A percentile compares a stretch with the other conserved stretches of the same genome.
Conservation (phyloP, 2,797 vertebrate genomes). For the Labroides dimidiatus region DNA sequence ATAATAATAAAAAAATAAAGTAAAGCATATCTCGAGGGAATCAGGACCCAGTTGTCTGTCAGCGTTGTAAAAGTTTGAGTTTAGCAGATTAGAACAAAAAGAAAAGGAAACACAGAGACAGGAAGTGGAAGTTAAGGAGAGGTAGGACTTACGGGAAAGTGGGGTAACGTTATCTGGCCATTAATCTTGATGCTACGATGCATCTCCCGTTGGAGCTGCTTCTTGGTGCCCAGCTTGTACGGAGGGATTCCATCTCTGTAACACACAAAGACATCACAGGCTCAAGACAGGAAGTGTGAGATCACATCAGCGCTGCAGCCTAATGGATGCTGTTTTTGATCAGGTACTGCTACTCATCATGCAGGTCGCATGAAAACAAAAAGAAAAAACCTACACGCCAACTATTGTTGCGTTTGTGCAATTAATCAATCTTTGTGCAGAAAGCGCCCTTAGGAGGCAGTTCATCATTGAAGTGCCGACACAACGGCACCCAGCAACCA, state of each 20-base stretch:
- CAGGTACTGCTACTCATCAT: not conserved
- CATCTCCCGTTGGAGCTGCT: slow-evolving; percentile 95
- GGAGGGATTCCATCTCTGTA: slow-evolving; percentile 95
- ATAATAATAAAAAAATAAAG: too few species aligned
- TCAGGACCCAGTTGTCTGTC: slow-evolving; percentile 70
- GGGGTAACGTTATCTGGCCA: slow-evolving; percentile 95
- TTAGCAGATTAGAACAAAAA: slow-evolving; percentile 45
- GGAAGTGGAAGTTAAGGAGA: slow-evolving; percentile 55
- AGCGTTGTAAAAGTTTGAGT: slow-evolving; percentile 63
- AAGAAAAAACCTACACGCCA: slow-evolving; percentile 21
- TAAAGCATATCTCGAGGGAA: slow-evolving; percentile 64
- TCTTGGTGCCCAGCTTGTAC: slow-evolving; percentile 93
- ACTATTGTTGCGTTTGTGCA: slow-evolving; percentile 46
- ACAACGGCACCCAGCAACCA: slow-evolving; percentile 83
- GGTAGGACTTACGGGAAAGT: slow-evolving; percentile 92
- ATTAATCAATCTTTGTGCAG: slow-evolving; percentile 48
- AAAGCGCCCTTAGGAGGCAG: slow-evolving; percentile 72
- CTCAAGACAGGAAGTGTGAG: slow-evolving; percentile 1
- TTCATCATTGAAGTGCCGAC: slow-evolving; percentile 86
- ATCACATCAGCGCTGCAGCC: not conserved
- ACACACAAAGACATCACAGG: not conserved
- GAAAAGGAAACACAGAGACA: slow-evolving; percentile 37
- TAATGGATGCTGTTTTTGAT: not conserved
- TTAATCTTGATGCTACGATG: slow-evolving; percentile 95
- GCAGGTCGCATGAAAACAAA: slow-evolving; percentile 28